Base-by-base conservation (phyloP, 2,888 invertebrate species). In the Zygothrica quintamaculata region DNA sequence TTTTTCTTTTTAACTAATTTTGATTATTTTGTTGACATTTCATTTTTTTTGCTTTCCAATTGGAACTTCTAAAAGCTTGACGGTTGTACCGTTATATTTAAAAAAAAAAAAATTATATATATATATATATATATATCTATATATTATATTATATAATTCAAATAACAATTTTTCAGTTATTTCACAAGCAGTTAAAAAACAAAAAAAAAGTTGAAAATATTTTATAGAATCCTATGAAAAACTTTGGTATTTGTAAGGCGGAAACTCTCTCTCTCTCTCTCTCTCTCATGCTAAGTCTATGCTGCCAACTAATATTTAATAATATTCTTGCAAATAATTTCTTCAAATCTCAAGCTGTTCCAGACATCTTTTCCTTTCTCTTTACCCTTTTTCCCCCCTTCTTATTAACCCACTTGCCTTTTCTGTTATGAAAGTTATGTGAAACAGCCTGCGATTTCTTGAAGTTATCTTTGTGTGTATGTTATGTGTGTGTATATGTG, bases 171-270 rank as follows among this genome's bases (percentile, higher is more conserved):
- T 8, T 37, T 8, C 12, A 7, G 36, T n/a, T 42, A 42, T 26
- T 42, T 22, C n/a, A n/a, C n/a, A 25, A 42, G 13, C 6, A 26
- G 9, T 26, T 25, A 26, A 42, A 22, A 26, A 12, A 26, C 9
- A 46, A 39, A n/a, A 50, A 48, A 16, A 36, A 29, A n/a, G 7
- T 11, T 39, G 3, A 37, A 31, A 36, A 33, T 33, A 33, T 33
- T 9, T 33, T 9, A 33, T 33, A 33, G 13, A 34, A 43, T 68
- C 56, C 57, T 75, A 77, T 69, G n/a, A 57, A 67, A 74, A 73
- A 62, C 80, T 80, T 80, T 80, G 80, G 80, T 85, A 82, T 80
- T 53, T 57, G 79, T 85, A 77, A 51, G 77, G 74, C 82, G 78
- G 74, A 50, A 39, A 47, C 52, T 11, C 15, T n/a, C 9, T 26